Evolutionary conservation across 2,113 vertebrate genomes (phyloP).

Genomic region (Oryctolagus cuniculus): DNA sequence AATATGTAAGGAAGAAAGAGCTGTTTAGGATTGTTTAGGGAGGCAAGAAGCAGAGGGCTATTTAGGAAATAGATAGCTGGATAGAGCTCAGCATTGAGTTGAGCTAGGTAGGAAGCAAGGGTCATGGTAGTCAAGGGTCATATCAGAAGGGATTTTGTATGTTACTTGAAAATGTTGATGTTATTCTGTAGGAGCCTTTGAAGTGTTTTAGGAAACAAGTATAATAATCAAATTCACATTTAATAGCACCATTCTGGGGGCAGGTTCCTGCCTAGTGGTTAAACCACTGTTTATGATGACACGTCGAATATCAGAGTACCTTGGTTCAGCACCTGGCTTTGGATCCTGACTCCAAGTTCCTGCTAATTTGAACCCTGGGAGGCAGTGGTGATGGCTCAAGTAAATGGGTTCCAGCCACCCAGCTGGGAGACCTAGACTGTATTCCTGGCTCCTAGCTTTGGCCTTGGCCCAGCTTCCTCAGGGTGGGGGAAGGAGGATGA

Average conservation of each 20-base stretch:
- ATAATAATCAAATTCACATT: background rate
- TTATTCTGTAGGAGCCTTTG: background rate
- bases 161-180: background rate
- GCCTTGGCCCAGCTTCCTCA: no score
- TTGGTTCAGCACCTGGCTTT: no score
- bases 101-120: background rate
- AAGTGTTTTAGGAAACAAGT: background rate
- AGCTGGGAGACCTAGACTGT: no score
- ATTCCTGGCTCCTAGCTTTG: no score
- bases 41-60: background rate
- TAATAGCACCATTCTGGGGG: background rate
- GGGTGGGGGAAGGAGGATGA: background rate
- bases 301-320: no score
- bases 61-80: background rate
- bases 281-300: no score
- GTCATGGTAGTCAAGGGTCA: background rate
- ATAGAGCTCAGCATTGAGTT: background rate
- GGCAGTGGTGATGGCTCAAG: no score
- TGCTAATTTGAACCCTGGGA: no score
- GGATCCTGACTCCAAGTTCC: no score
- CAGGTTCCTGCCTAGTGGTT: no score
- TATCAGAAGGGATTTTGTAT: background rate
- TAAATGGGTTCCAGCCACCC: no score
- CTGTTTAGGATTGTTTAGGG: background rate
- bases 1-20: background rate